phyloP scores from a whole-genome alignment of 2,888 invertebrate species.

The Nematopogon swammerdamellus region DNA sequence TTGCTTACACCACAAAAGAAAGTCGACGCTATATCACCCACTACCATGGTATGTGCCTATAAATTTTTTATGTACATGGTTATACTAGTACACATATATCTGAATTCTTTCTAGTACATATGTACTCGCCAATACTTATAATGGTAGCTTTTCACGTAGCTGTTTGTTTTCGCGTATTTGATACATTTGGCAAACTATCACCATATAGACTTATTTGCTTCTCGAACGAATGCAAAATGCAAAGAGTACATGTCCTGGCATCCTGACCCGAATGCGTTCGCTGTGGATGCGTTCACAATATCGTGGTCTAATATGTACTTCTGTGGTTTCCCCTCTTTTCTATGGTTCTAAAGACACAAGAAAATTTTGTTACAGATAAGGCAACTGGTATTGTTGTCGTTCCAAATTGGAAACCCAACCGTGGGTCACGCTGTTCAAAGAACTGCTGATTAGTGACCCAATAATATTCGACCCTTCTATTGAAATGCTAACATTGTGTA shows the following conservation, averaged over 20 bases:
- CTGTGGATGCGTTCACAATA: conserved; percentile 12
- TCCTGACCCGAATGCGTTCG: conserved; percentile 8
- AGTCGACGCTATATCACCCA: too few relatives aligned
- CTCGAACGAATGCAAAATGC: conserved; percentile 11
- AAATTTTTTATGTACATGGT: too few relatives aligned
- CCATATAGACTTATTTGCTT: conserved; percentile 11
- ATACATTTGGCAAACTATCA: too few relatives aligned
- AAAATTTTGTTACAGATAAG: conserved; percentile 11
- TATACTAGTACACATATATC: too few relatives aligned
- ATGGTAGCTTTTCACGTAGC: too few relatives aligned
- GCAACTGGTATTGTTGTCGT: conserved; percentile 12
- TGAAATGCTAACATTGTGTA: not conserved
- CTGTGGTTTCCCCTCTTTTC: conserved; percentile 13
- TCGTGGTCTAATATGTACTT: conserved; percentile 9
- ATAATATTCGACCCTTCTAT: not conserved
- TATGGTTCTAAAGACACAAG: conserved; percentile 5
- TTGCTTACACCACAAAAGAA: too few relatives aligned
- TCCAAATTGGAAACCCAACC: conserved; percentile 11
- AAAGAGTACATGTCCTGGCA: conserved; percentile 10
- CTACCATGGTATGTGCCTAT: too few relatives aligned
- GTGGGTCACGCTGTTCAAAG: conserved; percentile 11
- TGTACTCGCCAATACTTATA: too few relatives aligned
- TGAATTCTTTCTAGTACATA: too few relatives aligned
- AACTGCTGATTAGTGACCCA: not conserved
- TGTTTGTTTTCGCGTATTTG: too few relatives aligned